Percentiles rank a stretch among this genome's conserved stretches.
Evolutionary conservation across 2,888 invertebrate species (phyloP).

Genomic region (Chironomus riparius): DNA sequence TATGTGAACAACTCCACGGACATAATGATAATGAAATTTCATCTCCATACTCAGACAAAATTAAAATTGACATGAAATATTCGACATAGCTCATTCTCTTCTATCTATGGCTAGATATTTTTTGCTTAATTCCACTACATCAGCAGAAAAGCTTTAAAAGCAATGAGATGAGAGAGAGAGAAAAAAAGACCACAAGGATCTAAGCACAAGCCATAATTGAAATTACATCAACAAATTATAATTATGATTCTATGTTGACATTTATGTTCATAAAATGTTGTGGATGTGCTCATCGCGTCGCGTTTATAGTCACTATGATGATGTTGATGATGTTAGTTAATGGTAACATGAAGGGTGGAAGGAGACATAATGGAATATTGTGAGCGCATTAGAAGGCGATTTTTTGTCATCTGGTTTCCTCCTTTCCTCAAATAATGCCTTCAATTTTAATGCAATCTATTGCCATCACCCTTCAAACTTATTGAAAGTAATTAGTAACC

Average conservation of each 20-base stretch:
- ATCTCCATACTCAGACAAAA: not conserved
- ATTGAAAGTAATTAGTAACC: conserved; percentile 18
- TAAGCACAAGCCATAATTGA: conserved; percentile 4
- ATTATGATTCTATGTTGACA: conserved; percentile 24
- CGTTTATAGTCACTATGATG: not conserved
- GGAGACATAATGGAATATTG: not conserved
- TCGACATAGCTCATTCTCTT: not conserved
- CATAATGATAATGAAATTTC: too few relatives aligned
- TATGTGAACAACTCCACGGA: too few relatives aligned
- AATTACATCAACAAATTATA: conserved; percentile 23
- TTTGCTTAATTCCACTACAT: not conserved
- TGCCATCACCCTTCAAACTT: not conserved
- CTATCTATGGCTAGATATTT: too few relatives aligned
- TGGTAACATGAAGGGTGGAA: not conserved
- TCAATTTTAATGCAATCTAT: not conserved
- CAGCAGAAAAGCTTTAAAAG: not conserved
- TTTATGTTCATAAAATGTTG: conserved; percentile 7
- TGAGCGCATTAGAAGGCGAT: not conserved
- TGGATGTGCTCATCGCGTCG: not conserved
- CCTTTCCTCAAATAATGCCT: not conserved
- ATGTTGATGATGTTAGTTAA: not conserved
- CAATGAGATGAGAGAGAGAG: not conserved
- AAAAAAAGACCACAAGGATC: not conserved
- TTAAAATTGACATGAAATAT: not conserved
- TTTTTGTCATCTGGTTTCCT: conserved; percentile 13